Evolutionary conservation across 2,888 invertebrate species (phyloP).

Genomic region (Drosophila koepferae): DNA sequence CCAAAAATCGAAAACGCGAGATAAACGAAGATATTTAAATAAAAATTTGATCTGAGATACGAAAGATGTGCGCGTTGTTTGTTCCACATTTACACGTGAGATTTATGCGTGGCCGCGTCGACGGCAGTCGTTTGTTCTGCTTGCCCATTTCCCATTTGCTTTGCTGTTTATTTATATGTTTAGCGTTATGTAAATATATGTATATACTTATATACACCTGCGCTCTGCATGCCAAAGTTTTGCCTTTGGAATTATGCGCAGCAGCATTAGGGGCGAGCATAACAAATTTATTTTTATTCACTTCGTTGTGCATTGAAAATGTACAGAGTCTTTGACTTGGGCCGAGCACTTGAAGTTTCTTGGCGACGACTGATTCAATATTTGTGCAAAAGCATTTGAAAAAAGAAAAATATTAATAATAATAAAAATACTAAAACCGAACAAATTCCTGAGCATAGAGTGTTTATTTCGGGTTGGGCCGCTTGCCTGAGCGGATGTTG

Average conservation of each 20-base stretch:
- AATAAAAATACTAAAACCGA: conserved; percentile 17
- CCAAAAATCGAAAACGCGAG: conserved; percentile 25
- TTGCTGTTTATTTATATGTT: conserved; percentile 69
- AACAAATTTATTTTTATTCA: conserved; percentile 34
- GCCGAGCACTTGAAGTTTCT: conserved; percentile 21
- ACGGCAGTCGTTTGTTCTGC: conserved; percentile 27
- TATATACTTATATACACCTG: conserved; percentile 53
- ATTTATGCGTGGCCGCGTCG: conserved; percentile 69
- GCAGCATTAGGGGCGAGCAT: conserved; percentile 22
- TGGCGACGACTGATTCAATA: conserved; percentile 41
- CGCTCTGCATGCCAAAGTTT: conserved; percentile 45
- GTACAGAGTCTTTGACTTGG: conserved; percentile 14
- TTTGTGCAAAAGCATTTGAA: conserved; percentile 36
- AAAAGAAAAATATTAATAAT: conserved; percentile 2
- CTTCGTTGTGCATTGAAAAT: conserved; percentile 33
- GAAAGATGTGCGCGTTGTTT: conserved; percentile 49
- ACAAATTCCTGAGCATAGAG: conserved; percentile 47
- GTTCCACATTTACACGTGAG: conserved; percentile 75
- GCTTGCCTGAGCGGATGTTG: conserved; percentile 65
- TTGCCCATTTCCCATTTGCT: conserved; percentile 36
- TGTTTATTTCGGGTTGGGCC: conserved; percentile 61
- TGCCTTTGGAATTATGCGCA: conserved; percentile 54
- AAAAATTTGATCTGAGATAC: conserved; percentile 14
- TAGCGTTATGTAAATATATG: conserved; percentile 51
- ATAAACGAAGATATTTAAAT: conserved; percentile 41